Base-by-base conservation (phyloP, 1,140 invertebrate genomes). In the Stegodyphus mimosarum region DNA sequence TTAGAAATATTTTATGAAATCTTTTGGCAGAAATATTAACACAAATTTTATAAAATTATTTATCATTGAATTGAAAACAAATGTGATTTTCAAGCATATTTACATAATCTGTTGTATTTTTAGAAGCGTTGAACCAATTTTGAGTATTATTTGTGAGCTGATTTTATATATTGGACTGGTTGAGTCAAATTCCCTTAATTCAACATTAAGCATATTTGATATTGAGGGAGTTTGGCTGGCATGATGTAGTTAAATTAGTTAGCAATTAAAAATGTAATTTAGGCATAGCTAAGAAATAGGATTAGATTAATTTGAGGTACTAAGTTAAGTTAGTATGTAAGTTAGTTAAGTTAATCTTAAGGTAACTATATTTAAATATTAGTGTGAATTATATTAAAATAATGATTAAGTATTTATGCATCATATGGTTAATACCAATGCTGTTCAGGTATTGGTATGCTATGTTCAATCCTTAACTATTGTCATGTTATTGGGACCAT, bases 401-500 rank as follows among this genome's bases (percentile, higher is more conserved):
- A 60, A 11, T 60, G 15, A 67, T 9, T 67, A 48, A 64, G 49
- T 64, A 50, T 74, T 83, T 83, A 83, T 83, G 80, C 80, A 83
- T 83, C 80, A 83, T 73, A 83, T 83, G 80, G 80, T 74, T 74
- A 83, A 63, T 74, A 49, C 78, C 69, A 83, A 48, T 74, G 15
- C 66, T 17, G 18, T 75, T 48, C 64, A 75, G 64, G 69, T 52
- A 33, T 9, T 33, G 33, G 33, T 33, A 33, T 33, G 33, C 33
- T 33, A 33, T 33, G 33, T 72, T 83, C 18, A 69, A 18, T 18
- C 60, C n/a, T 70, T 69, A 7, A 64, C 17, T 49, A 63, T 84
- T 84, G 81, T 84, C 81, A 84, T 84, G 81, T 84, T 84, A 84
- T 84, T 84, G 81, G 81, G 81, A 84, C 81, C 81, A 84, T 84